Base-by-base conservation (phyloP, 1,140 invertebrate species). In the Penaeus vannamei region DNA sequence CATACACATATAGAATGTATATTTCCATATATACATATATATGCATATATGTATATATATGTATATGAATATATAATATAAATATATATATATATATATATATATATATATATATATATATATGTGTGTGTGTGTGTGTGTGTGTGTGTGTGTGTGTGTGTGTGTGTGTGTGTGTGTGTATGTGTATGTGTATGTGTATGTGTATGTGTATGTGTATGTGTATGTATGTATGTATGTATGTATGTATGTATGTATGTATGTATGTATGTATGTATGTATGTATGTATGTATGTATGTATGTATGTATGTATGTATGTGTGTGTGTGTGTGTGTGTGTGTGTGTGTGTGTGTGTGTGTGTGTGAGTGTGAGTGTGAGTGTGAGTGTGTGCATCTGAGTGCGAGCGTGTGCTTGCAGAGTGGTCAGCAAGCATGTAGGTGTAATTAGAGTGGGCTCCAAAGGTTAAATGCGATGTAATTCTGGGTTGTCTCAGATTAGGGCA, bases 11-110 rank as follows among this genome's bases (percentile, higher is more conserved):
- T 23, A 72, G 26, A 72, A 64, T 64, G n/a, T 64, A 64, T 66
- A 66, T 66, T 23, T 66, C 8, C 19, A 66, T 66, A 66, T 66
- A 66, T 66, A 66, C 19, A 66, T 66, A 66, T 66, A 66, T 66
- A 66, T 66, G 19, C 19, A 66, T 66, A 66, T 66, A n/a, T 79
- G 32, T 79, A 42, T 79, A 42, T 79, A 42, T 79, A 79, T 79
- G 32, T 79, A 79, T 79, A 59, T 84, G 42, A 26, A n/a, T 89
- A 90, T 90, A 69, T 87, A 79, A 82, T 90, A 90, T 90, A 82
- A 82, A 90, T 90, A 59, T 90, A 90, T 90, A 82, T 87, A 87
- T 90, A 72, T 87, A 87, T 87, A 82, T 90, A 87, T 87, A 82
- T 87, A 83, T 87, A 36, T 90, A 83, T 69, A 53, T 90, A 90